Base-by-base conservation (phyloP, 2,888 invertebrate genomes). In the Oligia fasciuncula region DNA sequence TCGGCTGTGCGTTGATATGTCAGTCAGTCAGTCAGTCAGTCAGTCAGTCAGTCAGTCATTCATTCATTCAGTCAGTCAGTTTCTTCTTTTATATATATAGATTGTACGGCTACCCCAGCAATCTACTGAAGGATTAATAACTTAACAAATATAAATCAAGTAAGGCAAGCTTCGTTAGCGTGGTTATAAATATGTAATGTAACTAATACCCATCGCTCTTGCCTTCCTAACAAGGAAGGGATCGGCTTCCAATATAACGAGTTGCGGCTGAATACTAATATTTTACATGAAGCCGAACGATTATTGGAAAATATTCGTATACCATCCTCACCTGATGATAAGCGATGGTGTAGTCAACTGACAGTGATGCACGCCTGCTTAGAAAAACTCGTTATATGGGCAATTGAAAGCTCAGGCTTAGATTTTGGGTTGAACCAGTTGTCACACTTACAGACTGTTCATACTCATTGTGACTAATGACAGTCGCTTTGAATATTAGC, bases 121-220 rank as follows among this genome's bases (percentile, higher is more conserved):
- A 62, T 51, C 17, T 13, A 51, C 40, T 35, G 14, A 9, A 4
- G 1, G 69, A 80, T 63, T 46, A 79, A 63, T 54, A 63, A 51
- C 51, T 51, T 62, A 13, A 29, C 40, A 81, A 43, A 82, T 66
- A 75, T 74, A 51, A 82, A 75, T 82, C 8, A 81, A 79, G 35
- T 4, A 3, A 82, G n/a, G 23, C 40, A 43, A 29, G 65, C 57
- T 75, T 79, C 65, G 43, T 75, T 79, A 79, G 1, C 14, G 40
- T 51, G 13, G 23, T 43, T 49, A 49, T 81, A 81, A 79, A 79
- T 82, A 79, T 23, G 0, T 49, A 23, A 74, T 57, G 57, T 23
- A 66, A 79, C 29, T 73, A 19, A 79, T 82, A 66, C 43, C 60
- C 43, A 51, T 51, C 65, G 40, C 6, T 66, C n/a, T 60, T 60